Percentiles rank a stretch among this genome's conserved stretches.
These are phyloP conservation scores for Hypercompe scribonia DNA, from an alignment of 2,888 invertebrate species.

Conservation along the genomic window DNA sequence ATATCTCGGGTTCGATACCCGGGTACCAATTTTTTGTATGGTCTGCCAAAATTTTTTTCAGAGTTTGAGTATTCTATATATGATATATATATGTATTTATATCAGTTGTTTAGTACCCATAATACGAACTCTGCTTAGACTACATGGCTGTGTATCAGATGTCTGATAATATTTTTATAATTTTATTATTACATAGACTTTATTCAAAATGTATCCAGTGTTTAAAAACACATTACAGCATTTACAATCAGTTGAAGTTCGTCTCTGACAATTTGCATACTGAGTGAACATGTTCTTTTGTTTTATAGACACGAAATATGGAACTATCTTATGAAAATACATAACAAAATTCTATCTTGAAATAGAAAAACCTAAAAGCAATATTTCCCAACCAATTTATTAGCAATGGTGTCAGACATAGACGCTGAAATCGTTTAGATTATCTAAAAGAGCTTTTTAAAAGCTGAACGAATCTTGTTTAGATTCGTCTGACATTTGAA, in stretches of 20 bases:
- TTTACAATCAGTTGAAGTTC: too few species aligned
- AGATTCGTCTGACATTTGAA: background rate
- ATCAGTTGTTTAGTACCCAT: too few species aligned
- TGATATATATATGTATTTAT: too few species aligned
- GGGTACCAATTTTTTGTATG: too few species aligned
- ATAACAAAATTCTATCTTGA: background rate
- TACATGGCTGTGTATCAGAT: too few species aligned
- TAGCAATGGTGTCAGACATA: background rate
- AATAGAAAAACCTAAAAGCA: background rate
- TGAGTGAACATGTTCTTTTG: slow-evolving; percentile 17
- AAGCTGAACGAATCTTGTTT: background rate
- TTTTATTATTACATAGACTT: too few species aligned
- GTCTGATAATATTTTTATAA: too few species aligned
- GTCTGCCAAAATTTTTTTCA: too few species aligned
- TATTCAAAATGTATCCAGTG: too few species aligned
- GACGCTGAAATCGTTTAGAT: slow-evolving; percentile 3
- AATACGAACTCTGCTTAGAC: too few species aligned
- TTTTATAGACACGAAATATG: slow-evolving; percentile 10
- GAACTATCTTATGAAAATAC: slow-evolving; percentile 9
- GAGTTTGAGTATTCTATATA: too few species aligned
- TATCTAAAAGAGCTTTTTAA: background rate
- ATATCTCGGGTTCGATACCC: too few species aligned
- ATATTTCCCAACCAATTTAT: slow-evolving; percentile 7
- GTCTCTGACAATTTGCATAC: slow-evolving; percentile 14
- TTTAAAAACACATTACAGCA: background rate